Evolutionary conservation across 2,888 invertebrate species (phyloP), one percentile per base, ranked within the genome.

Genomic region (Himalopsyche kuldschensis): DNA sequence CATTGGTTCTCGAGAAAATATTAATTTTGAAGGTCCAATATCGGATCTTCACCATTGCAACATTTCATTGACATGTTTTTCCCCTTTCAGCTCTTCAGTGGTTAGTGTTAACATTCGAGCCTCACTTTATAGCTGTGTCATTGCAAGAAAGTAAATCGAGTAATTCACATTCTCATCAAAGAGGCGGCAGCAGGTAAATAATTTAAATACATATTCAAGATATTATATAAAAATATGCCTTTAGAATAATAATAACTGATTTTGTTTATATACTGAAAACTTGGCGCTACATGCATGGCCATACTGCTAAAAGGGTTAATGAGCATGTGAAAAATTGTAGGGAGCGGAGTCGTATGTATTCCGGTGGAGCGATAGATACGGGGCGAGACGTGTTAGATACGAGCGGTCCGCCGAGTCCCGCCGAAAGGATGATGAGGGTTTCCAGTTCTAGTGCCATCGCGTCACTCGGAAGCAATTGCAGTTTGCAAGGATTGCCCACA

Each of bases 21-120:
- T 63, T 0, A 5, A 63, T 63, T 63, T 17, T 15, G 27, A 8
- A 4, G 20, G 20, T 11, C 2, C 27, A 69, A 8, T 69, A 4
- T 20, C 0, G 2, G 69, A 20, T 10, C 11, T 5, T 69, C 27
- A 20, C 24, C 2, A 1, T 55, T 6, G 20, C 8, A 55, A 55
- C 27, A 20, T 27, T 79, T 27, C n/a, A 11, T 48, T 20, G n/a
- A n/a, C 20, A 48, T 69, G 20, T 69, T 69, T 20, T 24, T 35
- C 17, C 3, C 6, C 10, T 83, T 81, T 24, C 94, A 88, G 96
- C 96, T 30, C 91, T 96, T 46, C 95, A 96, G 88, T 96, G 96
- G 93, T 92, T 96, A 90, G 94, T 97, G 86, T 90, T 97, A 82
- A 94, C 96, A 78, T 97, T 97, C 90, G 98, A 98, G 90, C 96